Evolutionary conservation across 1,140 invertebrate species (phyloP).

Genomic region (Metopolophium dirhodum): DNA sequence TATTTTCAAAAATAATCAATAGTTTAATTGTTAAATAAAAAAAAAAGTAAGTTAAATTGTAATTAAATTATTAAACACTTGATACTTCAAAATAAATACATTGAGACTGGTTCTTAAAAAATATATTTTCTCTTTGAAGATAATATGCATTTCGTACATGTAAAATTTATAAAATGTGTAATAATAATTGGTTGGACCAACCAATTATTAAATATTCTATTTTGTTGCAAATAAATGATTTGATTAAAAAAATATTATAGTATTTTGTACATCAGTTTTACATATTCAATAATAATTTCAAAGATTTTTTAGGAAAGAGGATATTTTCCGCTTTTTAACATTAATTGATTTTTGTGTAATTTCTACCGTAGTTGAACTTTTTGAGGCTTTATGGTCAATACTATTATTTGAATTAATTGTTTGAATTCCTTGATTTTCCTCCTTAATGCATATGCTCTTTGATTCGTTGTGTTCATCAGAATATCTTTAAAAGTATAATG

Average conservation of each 20-base stretch:
- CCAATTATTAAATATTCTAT: neutral
- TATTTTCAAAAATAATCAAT: neutral
- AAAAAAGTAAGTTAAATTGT: neutral
- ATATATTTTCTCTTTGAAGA: neutral
- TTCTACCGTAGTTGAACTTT: neutral
- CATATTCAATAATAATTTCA: neutral
- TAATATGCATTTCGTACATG: neutral
- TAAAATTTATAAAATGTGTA: conserved; percentile 5
- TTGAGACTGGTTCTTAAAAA: conserved; percentile 36
- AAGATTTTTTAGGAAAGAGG: conserved; percentile 14
- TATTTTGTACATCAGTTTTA: neutral
- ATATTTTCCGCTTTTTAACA: conserved; percentile 2
- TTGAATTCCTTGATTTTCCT: neutral
- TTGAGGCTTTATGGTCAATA: neutral
- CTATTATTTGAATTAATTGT: neutral
- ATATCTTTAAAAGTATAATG: neutral
- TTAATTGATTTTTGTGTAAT: neutral
- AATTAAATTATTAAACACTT: neutral
- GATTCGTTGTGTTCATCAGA: neutral
- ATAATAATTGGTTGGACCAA: neutral
- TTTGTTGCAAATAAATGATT: neutral
- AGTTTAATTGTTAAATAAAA: neutral
- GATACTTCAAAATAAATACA: neutral
- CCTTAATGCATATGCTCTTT: neutral
- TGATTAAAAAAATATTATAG: neutral